A percentile compares a stretch with the other conserved stretches of the same genome.
phyloP scores from a whole-genome alignment of 2,888 invertebrate genomes.

The Pristionchus fissidentatus region DNA sequence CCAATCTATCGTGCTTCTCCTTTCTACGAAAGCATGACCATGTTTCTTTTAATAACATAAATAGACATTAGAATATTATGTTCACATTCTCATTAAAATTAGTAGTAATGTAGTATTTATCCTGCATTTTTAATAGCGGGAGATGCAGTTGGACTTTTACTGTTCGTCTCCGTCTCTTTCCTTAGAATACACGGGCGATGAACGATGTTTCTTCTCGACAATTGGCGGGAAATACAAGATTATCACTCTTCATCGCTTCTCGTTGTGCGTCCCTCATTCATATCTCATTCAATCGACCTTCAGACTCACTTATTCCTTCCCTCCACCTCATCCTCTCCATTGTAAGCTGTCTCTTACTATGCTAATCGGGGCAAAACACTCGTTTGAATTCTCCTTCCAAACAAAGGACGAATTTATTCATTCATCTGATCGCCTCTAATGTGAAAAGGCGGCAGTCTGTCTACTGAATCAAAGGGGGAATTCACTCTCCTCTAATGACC shows the following conservation, averaged over 20 bases:
- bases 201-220: too few species aligned
- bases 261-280: not conserved
- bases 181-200: too few species aligned
- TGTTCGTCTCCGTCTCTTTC: too few species aligned
- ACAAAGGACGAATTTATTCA: constrained; percentile 21
- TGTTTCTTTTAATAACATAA: too few species aligned
- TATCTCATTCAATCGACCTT: constrained; percentile 7
- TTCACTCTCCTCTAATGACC: constrained; percentile 12
- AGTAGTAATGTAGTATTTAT: too few species aligned
- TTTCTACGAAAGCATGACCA: too few species aligned
- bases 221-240: not conserved
- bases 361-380: constrained; percentile 8
- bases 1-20: too few species aligned
- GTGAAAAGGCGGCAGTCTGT: constrained; percentile 3
- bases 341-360: constrained; percentile 30
- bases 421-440: not conserved
- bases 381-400: constrained; percentile 40
- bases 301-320: not conserved
- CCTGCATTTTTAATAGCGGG: too few species aligned
- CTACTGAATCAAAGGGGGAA: constrained; percentile 15
- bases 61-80: too few species aligned
- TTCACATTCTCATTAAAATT: too few species aligned
- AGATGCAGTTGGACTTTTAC: too few species aligned
- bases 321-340: too few species aligned
- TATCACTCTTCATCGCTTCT: not conserved